Base-by-base conservation (phyloP, 2,888 invertebrate genomes). In the Drosophila colorata region DNA sequence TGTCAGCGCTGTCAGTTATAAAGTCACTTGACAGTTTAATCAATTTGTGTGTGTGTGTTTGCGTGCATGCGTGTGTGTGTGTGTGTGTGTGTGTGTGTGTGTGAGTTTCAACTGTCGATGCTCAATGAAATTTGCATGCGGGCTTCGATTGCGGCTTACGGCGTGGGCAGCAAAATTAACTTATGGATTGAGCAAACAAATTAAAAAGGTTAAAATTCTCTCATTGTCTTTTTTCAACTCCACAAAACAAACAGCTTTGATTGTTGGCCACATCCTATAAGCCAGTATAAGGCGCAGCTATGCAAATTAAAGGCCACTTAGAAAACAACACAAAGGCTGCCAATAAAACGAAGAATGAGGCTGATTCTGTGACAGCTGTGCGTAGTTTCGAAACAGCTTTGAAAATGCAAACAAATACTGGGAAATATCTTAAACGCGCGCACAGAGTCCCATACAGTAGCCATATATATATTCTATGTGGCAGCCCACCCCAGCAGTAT, bases 21-120 rank as follows among this genome's bases (percentile, higher is more conserved):
- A 83, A 85, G 84, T 87, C 88, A 87, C 80, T 88, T 80, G 85
- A 88, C 85, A 88, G 80, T 88, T 85, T 87, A 85, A 88, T 85
- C 85, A 85, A 88, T 87, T 75, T 80, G 67, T 66, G 57, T 67
- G 66, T 46, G 44, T 48, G 28, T 55, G 56, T 40, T 49, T 68
- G 51, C 60, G 47, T 49, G 31, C 51, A 38, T 55, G 49, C 51
- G 47, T 66, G 48, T 53, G 41, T 73, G 55, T 75, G 47, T 67
- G 60, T 63, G 38, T 60, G 46, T 47, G 53, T 66, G 46, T 61
- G 31, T 63, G 48, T 69, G 59, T 64, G 65, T 53, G 46, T 44
- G 55, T 56, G 51, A 43, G 28, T 48, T 35, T 59, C 56, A 77
- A 77, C 67, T 77, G 63, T 59, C 64, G 53, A 60, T 53, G 51